Percentiles rank a stretch among this genome's conserved stretches.
phyloP scores from a whole-genome alignment of 2,888 invertebrate species.

The Cordilura impudica region DNA sequence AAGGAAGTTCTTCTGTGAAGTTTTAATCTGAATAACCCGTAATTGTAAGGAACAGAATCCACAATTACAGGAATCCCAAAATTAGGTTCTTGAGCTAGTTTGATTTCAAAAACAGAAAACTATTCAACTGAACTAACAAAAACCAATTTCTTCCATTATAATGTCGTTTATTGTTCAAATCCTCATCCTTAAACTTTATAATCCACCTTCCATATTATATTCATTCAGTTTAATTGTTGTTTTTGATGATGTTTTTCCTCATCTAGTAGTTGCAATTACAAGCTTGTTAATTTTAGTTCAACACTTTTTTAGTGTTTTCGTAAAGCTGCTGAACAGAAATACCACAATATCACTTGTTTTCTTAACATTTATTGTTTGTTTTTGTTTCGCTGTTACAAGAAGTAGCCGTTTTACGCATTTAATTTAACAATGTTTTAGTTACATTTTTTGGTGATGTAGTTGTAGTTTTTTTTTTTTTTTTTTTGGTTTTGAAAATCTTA shows the following conservation, averaged over 20 bases:
- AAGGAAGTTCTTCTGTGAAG: too few species aligned
- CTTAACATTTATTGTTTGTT: conserved; percentile 2
- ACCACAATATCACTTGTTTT: conserved; percentile 31
- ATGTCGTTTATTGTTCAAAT: too few species aligned
- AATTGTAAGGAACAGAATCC: too few species aligned
- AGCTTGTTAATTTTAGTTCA: conserved; percentile 58
- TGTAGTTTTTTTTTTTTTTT: background rate
- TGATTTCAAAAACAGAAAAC: too few species aligned
- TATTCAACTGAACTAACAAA: too few species aligned
- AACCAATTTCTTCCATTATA: too few species aligned
- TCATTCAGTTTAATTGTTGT: conserved; percentile 6
- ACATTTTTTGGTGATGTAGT: conserved; percentile 29
- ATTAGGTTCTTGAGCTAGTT: too few species aligned
- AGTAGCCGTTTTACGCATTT: conserved; percentile 55
- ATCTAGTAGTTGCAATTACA: conserved; percentile 54
- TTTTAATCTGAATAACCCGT: too few species aligned
- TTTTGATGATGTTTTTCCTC: background rate
- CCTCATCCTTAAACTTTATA: too few species aligned
- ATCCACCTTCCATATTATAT: too few species aligned
- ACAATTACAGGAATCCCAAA: too few species aligned
- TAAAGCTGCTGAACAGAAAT: background rate
- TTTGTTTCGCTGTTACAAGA: conserved; percentile 11
- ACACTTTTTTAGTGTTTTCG: conserved; percentile 41
- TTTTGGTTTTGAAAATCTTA: conserved; percentile 45
- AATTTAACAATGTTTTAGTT: conserved; percentile 51